These are phyloP conservation scores for Lordiphosa stackelbergi DNA, from an alignment of 1,140 invertebrate genomes.

Conservation along the genomic window DNA sequence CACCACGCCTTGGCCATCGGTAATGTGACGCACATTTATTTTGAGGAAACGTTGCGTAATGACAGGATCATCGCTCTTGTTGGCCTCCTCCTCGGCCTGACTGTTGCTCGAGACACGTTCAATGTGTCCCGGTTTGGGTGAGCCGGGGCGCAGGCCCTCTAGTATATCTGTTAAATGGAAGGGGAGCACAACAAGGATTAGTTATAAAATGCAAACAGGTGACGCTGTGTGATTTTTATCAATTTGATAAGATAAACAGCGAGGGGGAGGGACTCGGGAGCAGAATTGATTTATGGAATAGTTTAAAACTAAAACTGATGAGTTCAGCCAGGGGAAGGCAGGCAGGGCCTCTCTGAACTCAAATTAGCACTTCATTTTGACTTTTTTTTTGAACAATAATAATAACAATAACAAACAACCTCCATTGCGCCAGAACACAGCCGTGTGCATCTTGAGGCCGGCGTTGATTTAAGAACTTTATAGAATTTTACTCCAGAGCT, in stretches of 20 bases:
- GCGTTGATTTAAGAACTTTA: constrained; percentile 20
- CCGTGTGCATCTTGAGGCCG: constrained; percentile 67
- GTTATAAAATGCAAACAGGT: constrained; percentile 21
- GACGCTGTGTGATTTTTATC: constrained; percentile 55
- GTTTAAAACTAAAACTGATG: constrained; percentile 59
- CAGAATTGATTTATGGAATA: constrained; percentile 66
- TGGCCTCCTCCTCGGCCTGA: constrained; percentile 77
- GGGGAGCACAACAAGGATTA: constrained; percentile 25
- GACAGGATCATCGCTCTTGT: constrained; percentile 77
- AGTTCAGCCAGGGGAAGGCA: constrained; percentile 7
- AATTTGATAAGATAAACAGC: constrained; percentile 58
- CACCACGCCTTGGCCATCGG: constrained; percentile 96
- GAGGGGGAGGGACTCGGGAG: constrained; percentile 9
- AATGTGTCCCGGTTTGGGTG: constrained; percentile 87
- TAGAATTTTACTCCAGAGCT: constrained; percentile 3
- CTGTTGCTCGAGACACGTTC: constrained; percentile 79
- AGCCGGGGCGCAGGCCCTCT: constrained; percentile 88
- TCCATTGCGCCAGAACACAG: constrained; percentile 76
- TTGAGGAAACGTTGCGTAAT: constrained; percentile 91
- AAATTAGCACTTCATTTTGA: constrained; percentile 47
- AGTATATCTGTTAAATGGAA: constrained; percentile 82
- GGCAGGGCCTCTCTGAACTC: constrained; percentile 6
- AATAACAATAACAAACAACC: constrained; percentile 47
- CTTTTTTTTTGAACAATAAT: constrained; percentile 22
- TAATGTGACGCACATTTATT: constrained; percentile 95